Conservation (phyloP, 2,888 invertebrate species). For the Eupithecia centaureata region DNA sequence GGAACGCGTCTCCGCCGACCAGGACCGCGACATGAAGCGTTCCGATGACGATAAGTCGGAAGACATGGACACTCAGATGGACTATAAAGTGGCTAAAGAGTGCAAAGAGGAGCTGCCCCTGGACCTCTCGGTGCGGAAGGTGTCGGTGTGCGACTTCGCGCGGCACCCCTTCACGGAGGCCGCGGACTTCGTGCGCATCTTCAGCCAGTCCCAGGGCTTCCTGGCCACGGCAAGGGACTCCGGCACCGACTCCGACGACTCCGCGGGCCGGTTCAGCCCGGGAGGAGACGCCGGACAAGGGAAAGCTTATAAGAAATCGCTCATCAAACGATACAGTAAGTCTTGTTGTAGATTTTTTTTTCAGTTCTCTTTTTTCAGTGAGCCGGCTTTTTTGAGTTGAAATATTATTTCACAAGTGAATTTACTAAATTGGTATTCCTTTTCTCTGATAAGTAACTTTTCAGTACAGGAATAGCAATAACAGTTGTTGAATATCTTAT, state of each 20-base stretch:
- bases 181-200: conserved; percentile 77
- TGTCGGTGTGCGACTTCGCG: conserved; percentile 80
- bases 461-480: neutral
- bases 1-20: conserved; percentile 16
- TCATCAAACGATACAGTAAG: conserved; percentile 98
- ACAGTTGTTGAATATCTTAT: neutral
- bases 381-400: neutral
- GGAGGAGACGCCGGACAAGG: conserved; percentile 80
- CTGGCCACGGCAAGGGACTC: conserved; percentile 85
- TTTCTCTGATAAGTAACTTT: neutral
- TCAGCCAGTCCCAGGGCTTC: conserved; percentile 79
- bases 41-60: conserved; percentile 24
- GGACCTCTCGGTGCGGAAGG: conserved; percentile 88
- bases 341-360: conserved; percentile 51
- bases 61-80: conserved; percentile 11
- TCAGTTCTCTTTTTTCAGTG: neutral
- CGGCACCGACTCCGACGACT: conserved; percentile 92
- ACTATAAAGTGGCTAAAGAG: conserved; percentile 25
- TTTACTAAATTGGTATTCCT: neutral
- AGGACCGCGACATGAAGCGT: neutral
- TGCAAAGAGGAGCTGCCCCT: conserved; percentile 87
- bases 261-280: conserved; percentile 87
- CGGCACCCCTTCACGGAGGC: conserved; percentile 80
- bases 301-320: conserved; percentile 94
- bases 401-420: neutral